Conservation (phyloP, 1,140 invertebrate genomes). For the Leguminivora glycinivorella region DNA sequence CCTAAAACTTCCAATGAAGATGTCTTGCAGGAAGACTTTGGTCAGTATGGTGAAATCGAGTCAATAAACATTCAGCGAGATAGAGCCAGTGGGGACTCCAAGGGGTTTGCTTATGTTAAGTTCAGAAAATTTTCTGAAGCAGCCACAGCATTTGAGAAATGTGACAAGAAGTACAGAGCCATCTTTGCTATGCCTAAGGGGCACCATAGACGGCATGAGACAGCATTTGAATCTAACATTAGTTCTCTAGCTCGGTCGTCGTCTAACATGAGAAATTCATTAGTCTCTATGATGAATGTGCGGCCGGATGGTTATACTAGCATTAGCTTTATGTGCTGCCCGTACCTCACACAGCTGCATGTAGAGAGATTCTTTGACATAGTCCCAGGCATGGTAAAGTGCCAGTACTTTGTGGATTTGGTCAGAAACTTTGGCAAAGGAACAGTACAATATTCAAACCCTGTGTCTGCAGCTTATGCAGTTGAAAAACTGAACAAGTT, state of each 20-base stretch:
- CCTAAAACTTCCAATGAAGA: slow-evolving; percentile 88
- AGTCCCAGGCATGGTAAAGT: slow-evolving; percentile 55
- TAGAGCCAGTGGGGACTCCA: slow-evolving; percentile 88
- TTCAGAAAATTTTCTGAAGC: slow-evolving; percentile 91
- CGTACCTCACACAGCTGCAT: slow-evolving; percentile 49
- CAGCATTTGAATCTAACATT: slow-evolving; percentile 54
- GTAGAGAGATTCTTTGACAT: slow-evolving; percentile 57
- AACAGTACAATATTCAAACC: slow-evolving; percentile 55
- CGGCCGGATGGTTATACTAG: slow-evolving; percentile 47
- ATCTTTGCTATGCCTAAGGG: slow-evolving; percentile 93
- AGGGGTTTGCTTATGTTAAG: slow-evolving; percentile 95
- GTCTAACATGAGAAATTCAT: slow-evolving; percentile 35
- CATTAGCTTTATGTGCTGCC: slow-evolving; percentile 56
- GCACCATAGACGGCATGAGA: slow-evolving; percentile 43
- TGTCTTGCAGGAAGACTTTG: slow-evolving; percentile 90
- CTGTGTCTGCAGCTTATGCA: slow-evolving; percentile 60
- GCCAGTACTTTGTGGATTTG: slow-evolving; percentile 51
- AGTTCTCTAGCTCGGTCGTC: slow-evolving; percentile 44
- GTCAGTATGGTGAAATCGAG: slow-evolving; percentile 90
- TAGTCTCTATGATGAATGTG: slow-evolving; percentile 55
- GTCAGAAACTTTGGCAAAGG: slow-evolving; percentile 53
- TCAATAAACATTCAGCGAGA: slow-evolving; percentile 91
- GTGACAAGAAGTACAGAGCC: slow-evolving; percentile 91
- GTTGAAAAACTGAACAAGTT: slow-evolving; percentile 60
- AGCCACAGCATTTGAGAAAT: slow-evolving; percentile 92